These are phyloP conservation scores for Zaprionus camerounensis DNA, from an alignment of 1,140 invertebrate species.

Conservation along the genomic window DNA sequence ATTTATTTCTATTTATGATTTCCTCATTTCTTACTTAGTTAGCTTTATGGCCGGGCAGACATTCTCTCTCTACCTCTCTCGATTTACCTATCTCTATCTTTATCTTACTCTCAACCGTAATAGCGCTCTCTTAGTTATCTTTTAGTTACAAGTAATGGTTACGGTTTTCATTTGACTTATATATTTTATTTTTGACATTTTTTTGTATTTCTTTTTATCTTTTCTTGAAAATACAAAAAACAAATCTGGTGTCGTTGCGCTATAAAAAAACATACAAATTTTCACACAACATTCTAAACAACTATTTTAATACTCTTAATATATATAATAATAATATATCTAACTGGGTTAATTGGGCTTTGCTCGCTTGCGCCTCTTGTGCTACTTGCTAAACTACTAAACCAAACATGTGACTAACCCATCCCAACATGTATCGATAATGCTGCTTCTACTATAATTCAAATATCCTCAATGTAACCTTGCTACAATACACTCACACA, in stretches of 20 bases:
- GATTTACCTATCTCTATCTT: conserved; percentile 33
- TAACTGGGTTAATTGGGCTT: conserved; percentile 61
- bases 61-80: conserved; percentile 52
- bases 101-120: conserved; percentile 42
- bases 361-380: conserved; percentile 77
- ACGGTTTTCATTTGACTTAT: conserved; percentile 68
- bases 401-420: conserved; percentile 49
- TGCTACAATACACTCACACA: conserved; percentile 21
- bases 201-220: conserved; percentile 77
- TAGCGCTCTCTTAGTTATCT: conserved; percentile 58
- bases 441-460: conserved; percentile 18
- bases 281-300: conserved; percentile 44
- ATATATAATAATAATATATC: conserved; percentile 22
- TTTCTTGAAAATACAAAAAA: conserved; percentile 56
- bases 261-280: conserved; percentile 61
- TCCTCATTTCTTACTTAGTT: conserved; percentile 48
- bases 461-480: conserved; percentile 26
- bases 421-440: conserved; percentile 25
- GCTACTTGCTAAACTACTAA: conserved; percentile 56
- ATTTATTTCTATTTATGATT: conserved; percentile 41
- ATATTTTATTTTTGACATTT: conserved; percentile 80
- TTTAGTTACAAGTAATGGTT: conserved; percentile 67
- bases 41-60: conserved; percentile 63
- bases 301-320: conserved; percentile 37
- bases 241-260: conserved; percentile 79